Evolutionary conservation across 2,888 invertebrate species (phyloP).

Genomic region (Ischnus inquisitorius): DNA sequence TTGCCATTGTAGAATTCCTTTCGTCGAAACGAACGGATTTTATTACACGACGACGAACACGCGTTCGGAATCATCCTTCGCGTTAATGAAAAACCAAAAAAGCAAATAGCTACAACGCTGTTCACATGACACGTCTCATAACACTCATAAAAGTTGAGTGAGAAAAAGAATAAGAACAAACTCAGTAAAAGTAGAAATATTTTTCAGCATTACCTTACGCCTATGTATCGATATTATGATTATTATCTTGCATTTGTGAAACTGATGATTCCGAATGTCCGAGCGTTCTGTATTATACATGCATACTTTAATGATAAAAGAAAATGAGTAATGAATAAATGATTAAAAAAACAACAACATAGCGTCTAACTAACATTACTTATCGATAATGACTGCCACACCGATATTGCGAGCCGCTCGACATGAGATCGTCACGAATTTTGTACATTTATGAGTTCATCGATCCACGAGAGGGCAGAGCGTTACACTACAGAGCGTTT

Average conservation of each 20-base stretch:
- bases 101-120: constrained; percentile 29
- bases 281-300: constrained; percentile 60
- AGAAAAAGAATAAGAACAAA: constrained; percentile 50
- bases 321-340: constrained; percentile 48
- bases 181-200: constrained; percentile 60
- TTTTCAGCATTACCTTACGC: constrained; percentile 61
- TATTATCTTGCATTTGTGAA: constrained; percentile 26
- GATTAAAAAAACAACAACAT: constrained; percentile 25
- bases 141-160: constrained; percentile 66
- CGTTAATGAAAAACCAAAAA: constrained; percentile 12
- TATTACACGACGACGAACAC: constrained; percentile 61
- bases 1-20: constrained; percentile 48
- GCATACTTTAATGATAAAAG: constrained; percentile 48
- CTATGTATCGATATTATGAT: constrained; percentile 60
- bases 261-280: constrained; percentile 64
- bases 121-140: too few relatives aligned
- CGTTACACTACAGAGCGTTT: background rate
- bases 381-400: constrained; percentile 79
- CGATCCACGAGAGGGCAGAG: constrained; percentile 37
- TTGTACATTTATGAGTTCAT: constrained; percentile 56
- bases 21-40: constrained; percentile 47
- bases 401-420: constrained; percentile 67
- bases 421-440: constrained; percentile 53
- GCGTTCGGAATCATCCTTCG: constrained; percentile 63
- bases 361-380: constrained; percentile 69